Conservation (phyloP, 2,113 vertebrate species). For the Tringa solitaria region DNA sequence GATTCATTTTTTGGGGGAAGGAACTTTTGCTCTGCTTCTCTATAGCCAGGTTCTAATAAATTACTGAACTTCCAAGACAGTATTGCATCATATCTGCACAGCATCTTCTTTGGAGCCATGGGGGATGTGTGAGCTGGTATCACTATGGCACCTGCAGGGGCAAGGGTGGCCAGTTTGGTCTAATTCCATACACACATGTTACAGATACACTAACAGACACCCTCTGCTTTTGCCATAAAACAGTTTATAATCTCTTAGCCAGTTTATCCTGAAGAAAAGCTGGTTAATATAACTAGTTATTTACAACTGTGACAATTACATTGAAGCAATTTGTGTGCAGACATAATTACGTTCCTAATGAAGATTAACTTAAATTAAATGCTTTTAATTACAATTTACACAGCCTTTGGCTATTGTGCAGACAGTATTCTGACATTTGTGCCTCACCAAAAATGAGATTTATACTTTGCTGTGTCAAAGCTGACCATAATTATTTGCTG, state of each 20-base stretch:
- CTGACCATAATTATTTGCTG: slow-evolving; percentile 60
- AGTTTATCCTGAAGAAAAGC: slow-evolving; percentile 36
- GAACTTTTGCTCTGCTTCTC: not conserved
- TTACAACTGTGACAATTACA: slow-evolving; percentile 63
- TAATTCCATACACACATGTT: not conserved
- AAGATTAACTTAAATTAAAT: slow-evolving; percentile 78
- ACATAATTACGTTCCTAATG: slow-evolving; percentile 68
- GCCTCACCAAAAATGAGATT: slow-evolving; percentile 66
- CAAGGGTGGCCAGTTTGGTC: not conserved
- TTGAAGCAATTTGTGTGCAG: slow-evolving; percentile 1
- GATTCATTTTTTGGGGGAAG: fast-evolving
- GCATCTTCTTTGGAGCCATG: not conserved
- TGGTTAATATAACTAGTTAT: slow-evolving; percentile 50
- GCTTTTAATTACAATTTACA: slow-evolving; percentile 73
- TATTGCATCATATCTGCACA: not conserved
- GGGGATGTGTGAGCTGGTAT: not conserved
- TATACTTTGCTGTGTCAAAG: slow-evolving; percentile 52
- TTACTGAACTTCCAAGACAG: not conserved
- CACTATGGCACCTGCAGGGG: not conserved
- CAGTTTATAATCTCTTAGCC: not conserved
- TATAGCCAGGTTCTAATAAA: not conserved
- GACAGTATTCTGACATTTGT: slow-evolving; percentile 36
- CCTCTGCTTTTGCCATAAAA: not conserved
- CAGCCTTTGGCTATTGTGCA: slow-evolving; percentile 59
- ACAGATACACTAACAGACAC: not conserved